A percentile compares a stretch with the other conserved stretches of the same genome.
Conservation (phyloP, 2,113 vertebrate genomes). For the Carlito syrichta region DNA sequence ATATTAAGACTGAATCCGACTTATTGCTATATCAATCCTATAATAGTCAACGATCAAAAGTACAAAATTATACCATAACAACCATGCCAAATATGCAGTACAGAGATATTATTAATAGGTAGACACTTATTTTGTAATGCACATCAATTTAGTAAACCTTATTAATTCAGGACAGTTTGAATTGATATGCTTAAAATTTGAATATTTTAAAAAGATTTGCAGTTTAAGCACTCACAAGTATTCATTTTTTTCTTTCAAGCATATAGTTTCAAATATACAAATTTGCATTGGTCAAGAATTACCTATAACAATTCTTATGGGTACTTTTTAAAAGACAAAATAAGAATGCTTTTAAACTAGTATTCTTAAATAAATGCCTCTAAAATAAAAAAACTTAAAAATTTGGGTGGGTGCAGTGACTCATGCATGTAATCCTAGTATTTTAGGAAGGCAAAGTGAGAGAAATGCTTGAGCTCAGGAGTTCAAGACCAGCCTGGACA, state of each 20-base stretch:
- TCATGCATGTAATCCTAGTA: too few relatives aligned
- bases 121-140: slow-evolving; percentile 40
- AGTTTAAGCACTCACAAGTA: slow-evolving; percentile 54
- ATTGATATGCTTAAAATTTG: slow-evolving; percentile 21
- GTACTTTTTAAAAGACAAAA: slow-evolving; percentile 37
- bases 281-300: slow-evolving; percentile 36
- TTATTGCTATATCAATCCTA: slow-evolving; percentile 53
- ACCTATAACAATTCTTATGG: neutral
- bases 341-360: slow-evolving; percentile 36
- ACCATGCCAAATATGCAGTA: neutral
- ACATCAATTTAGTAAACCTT: slow-evolving; percentile 34
- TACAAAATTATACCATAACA: slow-evolving; percentile 18
- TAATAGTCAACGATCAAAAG: slow-evolving; percentile 16
- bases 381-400: neutral
- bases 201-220: slow-evolving; percentile 49
- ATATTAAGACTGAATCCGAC: slow-evolving; percentile 23
- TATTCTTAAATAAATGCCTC: slow-evolving; percentile 18
- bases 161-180: slow-evolving; percentile 24
- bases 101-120: neutral
- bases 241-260: slow-evolving; percentile 32
- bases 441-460: too few relatives aligned
- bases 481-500: too few relatives aligned
- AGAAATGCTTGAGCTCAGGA: too few relatives aligned
- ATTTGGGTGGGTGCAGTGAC: too few relatives aligned
- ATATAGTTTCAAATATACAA: slow-evolving; percentile 52